phyloP scores from a whole-genome alignment of 64 coral and sea anemone genomes.

The Actinia equina region DNA sequence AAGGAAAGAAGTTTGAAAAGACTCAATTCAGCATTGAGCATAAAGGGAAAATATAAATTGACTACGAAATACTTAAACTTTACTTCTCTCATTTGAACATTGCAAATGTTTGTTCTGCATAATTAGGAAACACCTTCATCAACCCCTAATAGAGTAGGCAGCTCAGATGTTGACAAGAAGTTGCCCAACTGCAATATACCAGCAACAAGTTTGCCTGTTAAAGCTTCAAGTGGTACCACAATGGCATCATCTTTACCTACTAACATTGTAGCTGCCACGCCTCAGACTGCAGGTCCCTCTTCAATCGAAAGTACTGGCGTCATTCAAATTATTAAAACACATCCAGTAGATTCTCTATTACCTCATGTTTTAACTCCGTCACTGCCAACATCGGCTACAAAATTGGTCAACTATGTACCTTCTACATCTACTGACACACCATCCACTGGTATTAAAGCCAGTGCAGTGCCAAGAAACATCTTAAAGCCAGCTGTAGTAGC shows the following conservation, averaged over 20 bases:
- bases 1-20: too few species aligned
- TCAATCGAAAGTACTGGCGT: background rate
- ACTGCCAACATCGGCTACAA: background rate
- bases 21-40: too few species aligned
- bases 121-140: background rate
- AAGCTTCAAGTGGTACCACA: background rate
- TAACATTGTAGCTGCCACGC: background rate
- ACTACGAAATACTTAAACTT: too few species aligned
- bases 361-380: background rate
- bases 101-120: too few species aligned
- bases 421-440: background rate
- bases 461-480: background rate
- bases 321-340: background rate
- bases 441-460: background rate
- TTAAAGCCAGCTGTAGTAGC: background rate
- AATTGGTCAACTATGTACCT: background rate
- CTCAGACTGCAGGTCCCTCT: background rate
- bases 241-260: background rate
- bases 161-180: background rate
- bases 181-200: background rate
- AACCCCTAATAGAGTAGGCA: background rate
- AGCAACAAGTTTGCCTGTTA: background rate
- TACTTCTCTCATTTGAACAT: too few species aligned
- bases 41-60: too few species aligned
- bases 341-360: conserved; percentile 13